phyloP scores from a whole-genome alignment of 2,888 invertebrate genomes.

The Phalangium opilio region DNA sequence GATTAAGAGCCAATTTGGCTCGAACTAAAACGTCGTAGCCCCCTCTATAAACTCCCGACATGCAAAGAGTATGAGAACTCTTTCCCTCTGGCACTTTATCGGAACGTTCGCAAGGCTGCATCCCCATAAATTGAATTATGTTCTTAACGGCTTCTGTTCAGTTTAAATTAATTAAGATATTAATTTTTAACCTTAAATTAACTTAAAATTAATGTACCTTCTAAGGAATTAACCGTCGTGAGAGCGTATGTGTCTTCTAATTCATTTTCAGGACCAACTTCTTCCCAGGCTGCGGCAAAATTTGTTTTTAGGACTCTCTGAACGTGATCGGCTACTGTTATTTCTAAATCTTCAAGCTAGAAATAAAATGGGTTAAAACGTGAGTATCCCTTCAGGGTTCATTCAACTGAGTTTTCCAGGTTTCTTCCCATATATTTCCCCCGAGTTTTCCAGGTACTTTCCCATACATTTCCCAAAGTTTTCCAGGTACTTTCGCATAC shows the following conservation, averaged over 20 bases:
- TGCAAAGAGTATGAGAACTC: conserved; percentile 57
- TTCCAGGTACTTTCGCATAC: no score
- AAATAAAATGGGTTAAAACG: conserved; percentile 8
- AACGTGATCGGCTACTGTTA: conserved; percentile 70
- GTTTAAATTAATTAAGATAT: background rate
- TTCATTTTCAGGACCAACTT: conserved; percentile 47
- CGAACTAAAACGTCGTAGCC: conserved; percentile 75
- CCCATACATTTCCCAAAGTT: no score
- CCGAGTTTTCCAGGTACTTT: no score
- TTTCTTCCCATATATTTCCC: no score
- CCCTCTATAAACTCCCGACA: conserved; percentile 78
- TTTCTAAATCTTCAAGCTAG: conserved; percentile 75
- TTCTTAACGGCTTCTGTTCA: conserved; percentile 55
- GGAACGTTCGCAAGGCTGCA: conserved; percentile 68
- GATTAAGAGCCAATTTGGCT: conserved; percentile 61
- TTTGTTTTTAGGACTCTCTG: conserved; percentile 58
- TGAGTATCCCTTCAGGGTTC: no score
- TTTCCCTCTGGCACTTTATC: conserved; percentile 70
- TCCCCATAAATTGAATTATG: conserved; percentile 62
- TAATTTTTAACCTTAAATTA: no score
- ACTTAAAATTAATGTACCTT: conserved; percentile 34
- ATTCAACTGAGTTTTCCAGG: no score
- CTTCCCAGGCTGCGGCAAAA: conserved; percentile 65
- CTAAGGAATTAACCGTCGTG: conserved; percentile 56
- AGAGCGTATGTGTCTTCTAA: conserved; percentile 85